Conservation (phyloP, 2,888 invertebrate genomes). For the Amphipoea oculea region DNA sequence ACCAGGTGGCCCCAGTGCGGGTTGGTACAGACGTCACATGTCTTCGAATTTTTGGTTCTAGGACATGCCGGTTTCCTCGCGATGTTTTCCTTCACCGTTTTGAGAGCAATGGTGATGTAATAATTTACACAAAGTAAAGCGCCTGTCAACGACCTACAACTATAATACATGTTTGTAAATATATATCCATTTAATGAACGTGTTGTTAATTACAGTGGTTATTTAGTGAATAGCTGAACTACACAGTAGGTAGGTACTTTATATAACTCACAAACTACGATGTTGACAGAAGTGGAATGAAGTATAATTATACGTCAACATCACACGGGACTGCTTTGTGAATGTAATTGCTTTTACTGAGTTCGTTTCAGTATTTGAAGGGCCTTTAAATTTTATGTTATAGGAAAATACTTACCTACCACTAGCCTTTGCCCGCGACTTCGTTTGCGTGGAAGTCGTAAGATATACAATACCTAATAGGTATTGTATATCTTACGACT, state of each 20-base stretch:
- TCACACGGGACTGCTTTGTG: slow-evolving; percentile 46
- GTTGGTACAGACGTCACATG: too few relatives aligned
- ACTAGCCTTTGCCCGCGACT: too few relatives aligned
- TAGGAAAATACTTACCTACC: neutral
- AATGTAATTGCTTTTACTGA: slow-evolving; percentile 45
- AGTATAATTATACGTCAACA: slow-evolving; percentile 47
- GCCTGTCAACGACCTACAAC: too few relatives aligned
- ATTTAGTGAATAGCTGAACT: slow-evolving; percentile 21
- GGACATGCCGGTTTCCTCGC: too few relatives aligned
- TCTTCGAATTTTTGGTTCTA: too few relatives aligned
- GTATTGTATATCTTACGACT: too few relatives aligned
- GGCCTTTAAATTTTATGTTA: slow-evolving; percentile 13
- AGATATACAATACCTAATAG: too few relatives aligned
- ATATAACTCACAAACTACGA: slow-evolving; percentile 33
- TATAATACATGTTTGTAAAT: neutral
- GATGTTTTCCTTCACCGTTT: too few relatives aligned
- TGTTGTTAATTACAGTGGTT: slow-evolving; percentile 30
- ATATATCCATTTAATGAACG: neutral
- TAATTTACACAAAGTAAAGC: too few relatives aligned
- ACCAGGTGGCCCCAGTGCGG: too few relatives aligned
- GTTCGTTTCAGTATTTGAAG: slow-evolving; percentile 18
- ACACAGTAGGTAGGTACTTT: neutral
- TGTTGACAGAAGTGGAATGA: slow-evolving; percentile 35
- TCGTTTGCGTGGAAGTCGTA: too few relatives aligned
- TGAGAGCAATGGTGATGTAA: too few relatives aligned